Evolutionary conservation across 2,113 vertebrate species (phyloP).

Genomic region (Aramus guarauna): DNA sequence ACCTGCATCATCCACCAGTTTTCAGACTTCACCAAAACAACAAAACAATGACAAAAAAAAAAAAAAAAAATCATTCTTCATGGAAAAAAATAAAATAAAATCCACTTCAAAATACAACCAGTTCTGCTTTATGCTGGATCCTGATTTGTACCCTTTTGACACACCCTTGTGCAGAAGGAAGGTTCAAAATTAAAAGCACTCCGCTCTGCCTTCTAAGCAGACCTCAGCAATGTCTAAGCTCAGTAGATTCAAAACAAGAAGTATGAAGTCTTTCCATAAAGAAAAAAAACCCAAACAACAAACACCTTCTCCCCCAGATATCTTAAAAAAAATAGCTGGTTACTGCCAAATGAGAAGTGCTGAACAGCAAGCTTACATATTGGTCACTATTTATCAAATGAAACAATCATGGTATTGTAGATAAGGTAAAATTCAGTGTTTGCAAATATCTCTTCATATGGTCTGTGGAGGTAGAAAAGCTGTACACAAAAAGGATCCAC

Average conservation of each 20-base stretch:
- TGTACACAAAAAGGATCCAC: not conserved
- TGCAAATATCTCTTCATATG: not conserved
- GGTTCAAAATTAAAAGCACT: not conserved
- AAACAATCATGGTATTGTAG: not conserved
- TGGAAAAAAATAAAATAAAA: not conserved
- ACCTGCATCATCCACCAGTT: not conserved
- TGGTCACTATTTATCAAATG: not conserved
- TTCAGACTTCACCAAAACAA: not conserved
- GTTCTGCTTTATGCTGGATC: not conserved
- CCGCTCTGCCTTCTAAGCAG: not conserved
- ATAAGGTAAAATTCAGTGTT: not conserved
- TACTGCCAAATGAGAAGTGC: not conserved
- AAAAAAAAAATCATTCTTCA: not conserved
- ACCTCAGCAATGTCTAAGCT: not conserved
- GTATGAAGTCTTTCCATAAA: not conserved
- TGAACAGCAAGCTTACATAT: not conserved
- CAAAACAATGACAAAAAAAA: not conserved
- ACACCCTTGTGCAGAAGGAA: fast-evolving
- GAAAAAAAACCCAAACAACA: not conserved
- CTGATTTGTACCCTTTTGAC: not conserved
- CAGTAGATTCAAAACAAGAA: not conserved
- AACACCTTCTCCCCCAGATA: not conserved
- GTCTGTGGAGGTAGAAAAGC: not conserved
- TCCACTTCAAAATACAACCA: not conserved
- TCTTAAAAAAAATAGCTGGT: not conserved